These are phyloP conservation scores for Tuberolachnus salignus DNA, from an alignment of 2,888 invertebrate species.

Conservation along the genomic window DNA sequence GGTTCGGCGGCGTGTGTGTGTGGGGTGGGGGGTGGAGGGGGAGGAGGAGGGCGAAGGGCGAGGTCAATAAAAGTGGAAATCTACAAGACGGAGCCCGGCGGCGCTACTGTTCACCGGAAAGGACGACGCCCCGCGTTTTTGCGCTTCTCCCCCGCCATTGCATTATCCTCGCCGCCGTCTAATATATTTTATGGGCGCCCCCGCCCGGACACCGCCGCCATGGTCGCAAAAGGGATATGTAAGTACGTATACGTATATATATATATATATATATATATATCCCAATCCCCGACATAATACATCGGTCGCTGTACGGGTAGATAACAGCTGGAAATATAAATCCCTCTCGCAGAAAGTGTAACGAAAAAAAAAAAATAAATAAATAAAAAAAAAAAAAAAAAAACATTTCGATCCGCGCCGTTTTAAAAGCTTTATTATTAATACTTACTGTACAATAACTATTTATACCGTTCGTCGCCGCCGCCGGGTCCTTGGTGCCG, in stretches of 20 bases:
- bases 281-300: conserved; percentile 49
- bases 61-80: conserved; percentile 56
- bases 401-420: background rate
- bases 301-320: conserved; percentile 45
- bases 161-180: background rate
- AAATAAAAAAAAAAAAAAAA: too few species aligned
- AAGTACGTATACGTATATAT: background rate
- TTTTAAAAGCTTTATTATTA: conserved; percentile 50
- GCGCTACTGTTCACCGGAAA: conserved; percentile 37
- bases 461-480: too few species aligned
- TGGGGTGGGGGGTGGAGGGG: background rate
- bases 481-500: too few species aligned
- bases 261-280: conserved; percentile 17
- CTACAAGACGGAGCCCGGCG: conserved; percentile 55
- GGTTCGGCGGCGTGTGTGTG: background rate
- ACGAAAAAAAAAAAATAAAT: too few species aligned
- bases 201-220: conserved; percentile 23
- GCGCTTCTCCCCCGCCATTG: conserved; percentile 1
- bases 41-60: conserved; percentile 7
- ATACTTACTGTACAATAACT: background rate
- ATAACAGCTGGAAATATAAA: conserved; percentile 56
- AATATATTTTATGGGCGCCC: background rate
- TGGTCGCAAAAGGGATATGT: conserved; percentile 14
- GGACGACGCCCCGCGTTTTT: conserved; percentile 45
- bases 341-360: conserved; percentile 4